Evolutionary conservation across 2,113 vertebrate species (phyloP), one percentile per base, ranked within the genome.

Genomic region (Candoia aspera): DNA sequence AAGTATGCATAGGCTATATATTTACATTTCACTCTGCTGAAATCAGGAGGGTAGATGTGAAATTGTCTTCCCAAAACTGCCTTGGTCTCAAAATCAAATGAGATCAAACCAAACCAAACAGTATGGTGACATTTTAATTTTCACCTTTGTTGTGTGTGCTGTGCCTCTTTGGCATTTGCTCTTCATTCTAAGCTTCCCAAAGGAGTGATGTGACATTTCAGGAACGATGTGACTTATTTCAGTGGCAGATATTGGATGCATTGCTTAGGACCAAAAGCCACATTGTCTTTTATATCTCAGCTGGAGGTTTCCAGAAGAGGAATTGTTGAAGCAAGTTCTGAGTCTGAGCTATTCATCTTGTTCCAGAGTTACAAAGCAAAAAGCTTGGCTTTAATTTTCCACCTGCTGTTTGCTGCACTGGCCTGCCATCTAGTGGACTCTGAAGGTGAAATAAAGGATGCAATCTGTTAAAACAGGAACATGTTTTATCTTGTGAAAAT

Each of bases 101-200:
- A 62, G 0, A 11, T 0, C 73, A 79, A 42, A 3, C 33, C 73
- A 79, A 79, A 3, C 17, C 17, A 79, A 53, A 21, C 17, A 42
- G 73, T 79, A 0, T 0, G 29, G 42, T 9, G 79, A 57, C 33
- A 29, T 84, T n/a, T 55, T 59, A 0, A 0, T 0, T 0, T 29
- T 49, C 42, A 33, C 64, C 64, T 33, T 49, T 46, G 68, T 0
- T 0, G 0, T 23, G 42, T 6, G n/a, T 19, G 62, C 85, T 59
- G 73, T 55, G 85, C 0, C 0, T 60, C 49, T 54, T 19, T 57
- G 89, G 26, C 53, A 17, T 57, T 42, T n/a, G 21, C 29, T 54
- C 42, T 57, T 88, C 46, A 46, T 83, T 84, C n/a, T 12, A 64
- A 46, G 10, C 54, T 19, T 8, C 58, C 79, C 1, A 59, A 84